Percentiles rank a stretch among this genome's conserved stretches.
Conservation (phyloP, 1,140 invertebrate species). For the Drosophila hydei region DNA sequence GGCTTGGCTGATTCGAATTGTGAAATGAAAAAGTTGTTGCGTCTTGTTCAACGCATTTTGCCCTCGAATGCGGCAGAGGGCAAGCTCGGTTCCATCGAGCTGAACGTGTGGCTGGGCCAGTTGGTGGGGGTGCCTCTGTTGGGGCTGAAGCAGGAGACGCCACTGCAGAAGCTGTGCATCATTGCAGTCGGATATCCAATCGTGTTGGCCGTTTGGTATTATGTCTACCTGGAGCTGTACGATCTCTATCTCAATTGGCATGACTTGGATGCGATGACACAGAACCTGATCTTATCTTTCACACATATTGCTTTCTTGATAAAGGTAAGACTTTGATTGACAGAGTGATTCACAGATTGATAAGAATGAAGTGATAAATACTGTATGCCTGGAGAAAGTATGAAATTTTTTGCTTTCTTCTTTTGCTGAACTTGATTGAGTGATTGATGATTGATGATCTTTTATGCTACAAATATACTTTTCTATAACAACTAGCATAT, state of each 20-base stretch:
- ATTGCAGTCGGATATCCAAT: slow-evolving; percentile 19
- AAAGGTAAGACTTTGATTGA: slow-evolving; percentile 43
- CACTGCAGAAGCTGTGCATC: slow-evolving; percentile 5
- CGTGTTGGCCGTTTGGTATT: slow-evolving; percentile 38
- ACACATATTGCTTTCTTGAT: slow-evolving; percentile 56
- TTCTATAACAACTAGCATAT: too few species aligned
- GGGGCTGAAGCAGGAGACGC: slow-evolving; percentile 54
- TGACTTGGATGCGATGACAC: slow-evolving; percentile 60
- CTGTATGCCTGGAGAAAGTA: too few species aligned
- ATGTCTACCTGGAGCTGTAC: slow-evolving; percentile 53
- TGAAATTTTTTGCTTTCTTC: too few species aligned
- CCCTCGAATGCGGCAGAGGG: slow-evolving; percentile 56
- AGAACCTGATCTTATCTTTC: slow-evolving; percentile 62
- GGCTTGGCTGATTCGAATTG: background rate
- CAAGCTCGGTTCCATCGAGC: slow-evolving; percentile 61
- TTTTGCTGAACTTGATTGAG: too few species aligned
- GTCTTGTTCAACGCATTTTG: slow-evolving; percentile 36
- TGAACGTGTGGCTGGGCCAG: slow-evolving; percentile 67
- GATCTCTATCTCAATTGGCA: slow-evolving; percentile 56
- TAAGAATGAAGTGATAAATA: too few species aligned
- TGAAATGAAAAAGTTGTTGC: slow-evolving; percentile 44
- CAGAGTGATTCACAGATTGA: slow-evolving; percentile 5
- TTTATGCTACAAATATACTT: too few species aligned
- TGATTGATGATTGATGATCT: too few species aligned
- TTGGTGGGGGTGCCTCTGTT: slow-evolving; percentile 57